phyloP scores from a whole-genome alignment of 2,888 invertebrate genomes.

The Sinelater perroti region DNA sequence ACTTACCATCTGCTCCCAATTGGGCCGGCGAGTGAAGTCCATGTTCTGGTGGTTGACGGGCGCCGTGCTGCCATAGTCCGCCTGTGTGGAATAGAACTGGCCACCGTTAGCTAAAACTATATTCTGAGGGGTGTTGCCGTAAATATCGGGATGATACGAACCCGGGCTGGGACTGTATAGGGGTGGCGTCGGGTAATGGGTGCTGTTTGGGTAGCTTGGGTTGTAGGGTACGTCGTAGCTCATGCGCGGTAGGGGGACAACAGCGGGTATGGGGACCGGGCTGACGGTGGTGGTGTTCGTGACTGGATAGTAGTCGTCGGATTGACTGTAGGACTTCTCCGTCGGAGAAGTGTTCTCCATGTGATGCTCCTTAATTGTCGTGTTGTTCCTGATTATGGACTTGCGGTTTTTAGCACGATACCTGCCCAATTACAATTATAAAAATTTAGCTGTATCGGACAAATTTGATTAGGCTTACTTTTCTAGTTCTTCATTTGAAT shows the following conservation, averaged over 20 bases:
- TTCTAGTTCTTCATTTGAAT: conserved; percentile 90
- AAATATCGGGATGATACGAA: conserved; percentile 54
- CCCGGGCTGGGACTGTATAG: conserved; percentile 52
- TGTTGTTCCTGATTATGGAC: conserved; percentile 56
- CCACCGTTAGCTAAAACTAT: conserved; percentile 52
- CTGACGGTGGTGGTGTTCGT: conserved; percentile 51
- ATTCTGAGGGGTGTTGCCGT: conserved; percentile 52
- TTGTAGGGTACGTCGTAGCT: conserved; percentile 55
- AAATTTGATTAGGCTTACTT: conserved; percentile 61
- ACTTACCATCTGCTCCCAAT: conserved; percentile 53
- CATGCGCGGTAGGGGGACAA: conserved; percentile 55
- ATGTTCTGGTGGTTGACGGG: conserved; percentile 47
- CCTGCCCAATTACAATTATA: conserved; percentile 47
- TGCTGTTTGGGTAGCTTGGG: conserved; percentile 46
- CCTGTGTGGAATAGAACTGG: conserved; percentile 55
- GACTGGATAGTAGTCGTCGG: conserved; percentile 55
- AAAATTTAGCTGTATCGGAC: no score
- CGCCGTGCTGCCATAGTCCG: conserved; percentile 51
- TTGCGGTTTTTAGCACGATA: conserved; percentile 74
- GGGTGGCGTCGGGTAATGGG: conserved; percentile 51
- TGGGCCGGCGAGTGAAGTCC: conserved; percentile 41
- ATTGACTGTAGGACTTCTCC: conserved; percentile 45
- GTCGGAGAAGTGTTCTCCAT: conserved; percentile 53
- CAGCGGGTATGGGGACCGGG: conserved; percentile 54
- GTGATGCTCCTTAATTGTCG: conserved; percentile 46